Evolutionary conservation across 2,888 invertebrate genomes (phyloP).

Genomic region (Prenolepis imparis): DNA sequence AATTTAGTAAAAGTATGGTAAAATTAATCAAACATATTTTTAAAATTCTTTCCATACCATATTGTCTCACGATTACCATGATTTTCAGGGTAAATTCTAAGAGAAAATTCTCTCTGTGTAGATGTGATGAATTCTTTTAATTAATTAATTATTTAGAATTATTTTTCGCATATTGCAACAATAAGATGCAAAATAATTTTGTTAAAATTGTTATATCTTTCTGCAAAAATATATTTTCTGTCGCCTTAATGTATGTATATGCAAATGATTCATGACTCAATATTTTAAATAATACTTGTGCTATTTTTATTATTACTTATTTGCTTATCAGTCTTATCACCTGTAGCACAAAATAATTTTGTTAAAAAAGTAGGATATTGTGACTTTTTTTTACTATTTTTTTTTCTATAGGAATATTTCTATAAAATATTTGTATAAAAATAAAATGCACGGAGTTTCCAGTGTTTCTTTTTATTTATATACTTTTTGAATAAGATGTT

Average conservation of each 20-base stretch:
- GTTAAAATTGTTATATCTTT: not conserved
- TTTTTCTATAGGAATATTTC: not conserved
- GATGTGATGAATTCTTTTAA: not conserved
- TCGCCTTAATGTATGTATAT: not conserved
- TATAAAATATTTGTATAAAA: not conserved
- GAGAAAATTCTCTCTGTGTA: too few species aligned
- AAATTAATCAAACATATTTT: too few species aligned
- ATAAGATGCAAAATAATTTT: not conserved
- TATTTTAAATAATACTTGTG: not conserved
- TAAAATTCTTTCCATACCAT: too few species aligned
- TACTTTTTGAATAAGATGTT: not conserved
- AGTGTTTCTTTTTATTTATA: not conserved
- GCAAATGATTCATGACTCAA: not conserved
- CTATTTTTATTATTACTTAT: not conserved
- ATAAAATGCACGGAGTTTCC: not conserved
- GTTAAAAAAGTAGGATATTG: not conserved
- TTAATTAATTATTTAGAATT: constrained; percentile 16
- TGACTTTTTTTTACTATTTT: not conserved
- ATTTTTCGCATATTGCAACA: not conserved
- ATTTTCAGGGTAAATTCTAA: too few species aligned
- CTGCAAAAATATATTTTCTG: not conserved
- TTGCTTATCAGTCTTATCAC: not conserved
- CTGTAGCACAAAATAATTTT: not conserved
- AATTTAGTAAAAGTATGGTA: too few species aligned
- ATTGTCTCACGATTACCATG: too few species aligned